A percentile compares a stretch with the other conserved stretches of the same genome.
These are phyloP conservation scores for Oophaga sylvatica DNA, from an alignment of 2,797 vertebrate genomes.

Conservation along the genomic window DNA sequence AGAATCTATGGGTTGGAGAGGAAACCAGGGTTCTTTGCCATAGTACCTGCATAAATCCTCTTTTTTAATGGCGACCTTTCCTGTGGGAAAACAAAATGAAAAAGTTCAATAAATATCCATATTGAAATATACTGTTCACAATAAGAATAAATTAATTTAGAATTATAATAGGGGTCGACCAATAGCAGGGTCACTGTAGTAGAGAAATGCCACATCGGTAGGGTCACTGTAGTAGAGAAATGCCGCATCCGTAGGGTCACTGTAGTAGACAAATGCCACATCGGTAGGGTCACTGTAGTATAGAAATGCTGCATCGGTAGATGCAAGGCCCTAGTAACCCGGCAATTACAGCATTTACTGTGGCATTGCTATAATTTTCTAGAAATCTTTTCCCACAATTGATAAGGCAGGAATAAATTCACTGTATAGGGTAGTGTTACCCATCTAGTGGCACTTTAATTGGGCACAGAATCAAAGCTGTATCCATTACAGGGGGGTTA, in stretches of 20 bases:
- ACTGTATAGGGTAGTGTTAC: too few relatives aligned
- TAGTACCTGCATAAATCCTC: slow-evolving; percentile 91
- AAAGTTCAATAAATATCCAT: background rate
- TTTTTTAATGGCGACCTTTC: slow-evolving; percentile 95
- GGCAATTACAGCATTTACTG: too few relatives aligned
- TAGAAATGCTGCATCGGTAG: too few relatives aligned
- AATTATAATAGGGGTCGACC: background rate
- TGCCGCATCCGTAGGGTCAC: background rate
- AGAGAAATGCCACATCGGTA: too few relatives aligned
- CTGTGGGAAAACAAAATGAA: slow-evolving; percentile 69
- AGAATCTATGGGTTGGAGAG: slow-evolving; percentile 91
- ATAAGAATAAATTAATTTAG: background rate
- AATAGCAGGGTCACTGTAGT: background rate
- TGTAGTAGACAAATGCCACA: background rate
- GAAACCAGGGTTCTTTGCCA: slow-evolving; percentile 93
- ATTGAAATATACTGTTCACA: background rate
- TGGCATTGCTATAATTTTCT: too few relatives aligned
- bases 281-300: background rate
- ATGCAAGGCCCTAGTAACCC: too few relatives aligned
- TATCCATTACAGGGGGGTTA: too few relatives aligned
- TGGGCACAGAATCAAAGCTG: too few relatives aligned
- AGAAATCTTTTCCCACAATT: too few relatives aligned
- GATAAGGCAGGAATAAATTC: too few relatives aligned
- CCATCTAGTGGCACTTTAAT: too few relatives aligned
- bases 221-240: background rate